Base-by-base conservation (phyloP, 2,888 invertebrate genomes). In the Xanthia icteritia region DNA sequence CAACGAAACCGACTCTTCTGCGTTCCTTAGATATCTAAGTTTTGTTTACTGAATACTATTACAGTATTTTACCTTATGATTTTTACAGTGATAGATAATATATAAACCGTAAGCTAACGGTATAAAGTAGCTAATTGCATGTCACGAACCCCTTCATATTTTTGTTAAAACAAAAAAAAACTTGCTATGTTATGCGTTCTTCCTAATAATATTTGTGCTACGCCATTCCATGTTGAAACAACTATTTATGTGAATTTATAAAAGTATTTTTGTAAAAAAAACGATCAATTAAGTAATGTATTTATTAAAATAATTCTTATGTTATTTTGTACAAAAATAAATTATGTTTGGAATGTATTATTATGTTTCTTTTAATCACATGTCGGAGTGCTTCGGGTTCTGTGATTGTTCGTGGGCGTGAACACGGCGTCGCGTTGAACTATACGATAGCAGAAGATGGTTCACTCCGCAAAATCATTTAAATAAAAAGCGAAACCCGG, bases 261-360 rank as follows among this genome's bases (percentile, higher is more conserved):
- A 80, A 88, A 77, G 79, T 89, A 89, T 89, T 88, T 88, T 85
- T 89, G 81, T 89, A 86, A 74, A 81, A 42, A 77, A 82, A 77
- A 39, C n/a, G 77, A 86, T 69, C 76, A 81, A 86, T 79, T 76
- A 83, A 63, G 76, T 79, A 71, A 85, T 83, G 82, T 88, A 81
- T 81, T 82, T 77, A 84, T 88, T 81, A 73, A 73, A 69, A 79
- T 64, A 68, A 83, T 83, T 84, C 70, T 70, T 78, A 79, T 84
- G 85, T 87, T 86, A 74, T 75, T 89, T 89, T 91, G 91, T 91
- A 90, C 87, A 92, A 88, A 90, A 84, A 88, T 88, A 89, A 88
- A 89, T 82, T 76, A 86, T 82, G 85, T 87, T 82, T 76, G 73
- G 61, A 88, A 89, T 76, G 77, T 76, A 81, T 31, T 67, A 8